Percentiles rank a stretch among this genome's conserved stretches.
Conservation (phyloP, 2,797 vertebrate genomes). For the Limosa lapponica region DNA sequence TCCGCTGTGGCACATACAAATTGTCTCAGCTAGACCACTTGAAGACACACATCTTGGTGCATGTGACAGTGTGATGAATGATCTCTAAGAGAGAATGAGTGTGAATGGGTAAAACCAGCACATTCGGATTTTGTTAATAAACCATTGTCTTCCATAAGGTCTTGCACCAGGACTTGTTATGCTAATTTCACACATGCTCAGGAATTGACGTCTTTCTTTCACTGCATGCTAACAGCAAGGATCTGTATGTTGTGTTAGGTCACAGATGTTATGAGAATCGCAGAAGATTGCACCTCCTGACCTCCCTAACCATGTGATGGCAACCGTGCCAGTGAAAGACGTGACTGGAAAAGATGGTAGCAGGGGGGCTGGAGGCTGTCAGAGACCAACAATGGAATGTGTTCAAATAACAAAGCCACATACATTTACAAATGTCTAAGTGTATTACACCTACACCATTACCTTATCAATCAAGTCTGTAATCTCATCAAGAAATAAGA, state of each 20-base stretch:
- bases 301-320: not conserved
- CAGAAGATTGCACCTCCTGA: not conserved
- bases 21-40: not conserved
- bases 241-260: not conserved
- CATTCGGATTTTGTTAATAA: not conserved
- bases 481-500: not conserved
- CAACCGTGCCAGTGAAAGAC: rapidly evolving
- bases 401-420: not conserved
- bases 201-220: not conserved
- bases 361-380: not conserved
- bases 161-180: not conserved
- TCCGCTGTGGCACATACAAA: rapidly evolving
- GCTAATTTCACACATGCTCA: not conserved
- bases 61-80: not conserved
- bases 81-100: not conserved
- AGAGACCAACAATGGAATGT: not conserved
- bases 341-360: not conserved
- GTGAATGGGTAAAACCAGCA: not conserved
- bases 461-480: not conserved
- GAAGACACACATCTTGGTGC: not conserved
- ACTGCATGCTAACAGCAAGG: not conserved
- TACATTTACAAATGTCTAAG: not conserved
- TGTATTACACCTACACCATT: not conserved
- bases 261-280: rapidly evolving
- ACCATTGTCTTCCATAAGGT: not conserved